Evolutionary conservation across 2,888 invertebrate genomes (phyloP).

Genomic region (Plagodis dolabraria): DNA sequence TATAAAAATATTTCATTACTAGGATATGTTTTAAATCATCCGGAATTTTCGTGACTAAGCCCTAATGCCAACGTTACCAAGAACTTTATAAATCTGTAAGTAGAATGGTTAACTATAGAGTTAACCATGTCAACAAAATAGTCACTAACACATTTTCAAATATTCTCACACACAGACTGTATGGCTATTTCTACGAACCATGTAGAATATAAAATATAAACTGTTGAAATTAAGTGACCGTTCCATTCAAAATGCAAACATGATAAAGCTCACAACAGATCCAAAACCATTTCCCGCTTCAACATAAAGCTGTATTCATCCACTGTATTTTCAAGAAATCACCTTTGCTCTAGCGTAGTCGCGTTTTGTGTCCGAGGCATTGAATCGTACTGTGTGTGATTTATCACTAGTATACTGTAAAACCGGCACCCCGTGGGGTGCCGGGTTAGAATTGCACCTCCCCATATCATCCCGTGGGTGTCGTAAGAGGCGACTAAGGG

Average conservation of each 20-base stretch:
- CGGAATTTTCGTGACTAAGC: no score
- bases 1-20: no score
- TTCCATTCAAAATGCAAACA: neutral
- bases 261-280: neutral
- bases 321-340: conserved; percentile 6
- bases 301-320: neutral
- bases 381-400: conserved; percentile 6
- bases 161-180: neutral
- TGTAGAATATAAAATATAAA: neutral
- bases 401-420: conserved; percentile 11
- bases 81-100: no score
- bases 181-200: neutral
- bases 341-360: conserved; percentile 2
- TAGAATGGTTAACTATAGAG: no score
- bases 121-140: no score
- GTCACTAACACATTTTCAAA: neutral
- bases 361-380: conserved; percentile 2
- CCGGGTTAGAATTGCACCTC: no score
- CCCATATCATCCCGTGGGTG: no score
- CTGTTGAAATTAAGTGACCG: neutral
- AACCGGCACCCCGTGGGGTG: no score
- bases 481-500: no score
- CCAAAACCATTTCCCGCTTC: conserved; percentile 4
- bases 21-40: no score
- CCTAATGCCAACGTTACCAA: no score